These are phyloP conservation scores for Pseudococcus jackbeardsleyi DNA, from an alignment of 2,888 invertebrate genomes.

Conservation along the genomic window DNA sequence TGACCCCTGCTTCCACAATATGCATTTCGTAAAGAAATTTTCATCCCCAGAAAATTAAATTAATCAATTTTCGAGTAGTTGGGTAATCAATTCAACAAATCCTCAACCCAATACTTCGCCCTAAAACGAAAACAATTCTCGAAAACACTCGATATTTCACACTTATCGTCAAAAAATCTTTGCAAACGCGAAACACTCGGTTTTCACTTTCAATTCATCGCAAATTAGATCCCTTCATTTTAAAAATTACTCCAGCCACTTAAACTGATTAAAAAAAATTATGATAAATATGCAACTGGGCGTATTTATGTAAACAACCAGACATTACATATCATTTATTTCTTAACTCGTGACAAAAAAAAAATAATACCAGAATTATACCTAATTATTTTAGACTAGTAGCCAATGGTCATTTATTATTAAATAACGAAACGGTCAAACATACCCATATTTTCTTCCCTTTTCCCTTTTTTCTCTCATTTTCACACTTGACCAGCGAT, in stretches of 20 bases:
- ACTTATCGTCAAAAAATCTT: no score
- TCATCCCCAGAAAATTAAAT: no score
- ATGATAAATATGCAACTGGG: background rate
- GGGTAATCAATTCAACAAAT: no score
- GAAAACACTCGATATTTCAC: no score
- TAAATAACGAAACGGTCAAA: background rate
- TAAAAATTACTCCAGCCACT: background rate
- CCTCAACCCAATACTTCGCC: no score
- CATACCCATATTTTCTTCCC: background rate
- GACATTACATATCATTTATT: background rate
- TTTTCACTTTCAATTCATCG: background rate
- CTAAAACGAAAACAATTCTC: no score
- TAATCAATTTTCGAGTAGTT: no score
- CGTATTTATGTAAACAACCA: background rate
- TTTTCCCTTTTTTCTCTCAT: no score
- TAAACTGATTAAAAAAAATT: conserved; percentile 3
- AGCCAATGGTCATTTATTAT: background rate
- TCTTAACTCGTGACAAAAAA: background rate
- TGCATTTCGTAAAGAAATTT: no score
- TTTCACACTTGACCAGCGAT: no score
- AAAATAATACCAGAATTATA: background rate
- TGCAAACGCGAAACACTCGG: no score
- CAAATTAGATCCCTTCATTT: background rate
- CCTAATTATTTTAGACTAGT: background rate
- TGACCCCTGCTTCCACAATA: no score